These are phyloP conservation scores for Ophion slaviceki DNA, from an alignment of 2,888 invertebrate species.

Conservation along the genomic window DNA sequence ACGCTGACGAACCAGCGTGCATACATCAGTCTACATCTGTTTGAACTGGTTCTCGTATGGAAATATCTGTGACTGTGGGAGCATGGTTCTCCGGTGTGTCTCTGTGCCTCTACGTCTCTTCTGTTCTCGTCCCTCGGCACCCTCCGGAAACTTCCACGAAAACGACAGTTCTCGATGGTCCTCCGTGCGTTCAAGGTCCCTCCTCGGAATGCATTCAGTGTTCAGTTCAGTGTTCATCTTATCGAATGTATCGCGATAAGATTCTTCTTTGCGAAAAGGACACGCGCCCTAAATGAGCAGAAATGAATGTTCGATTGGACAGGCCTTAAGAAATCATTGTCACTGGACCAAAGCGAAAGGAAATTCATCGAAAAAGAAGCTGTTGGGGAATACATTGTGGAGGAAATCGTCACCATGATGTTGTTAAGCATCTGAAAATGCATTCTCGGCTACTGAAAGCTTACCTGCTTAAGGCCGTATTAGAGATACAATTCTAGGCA, in stretches of 20 bases:
- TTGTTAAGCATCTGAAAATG: too few relatives aligned
- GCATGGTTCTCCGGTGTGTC: constrained; percentile 43
- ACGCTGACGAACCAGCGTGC: constrained; percentile 80
- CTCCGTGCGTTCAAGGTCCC: background rate
- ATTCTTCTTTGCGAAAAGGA: background rate
- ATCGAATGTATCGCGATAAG: background rate
- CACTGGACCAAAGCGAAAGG: background rate
- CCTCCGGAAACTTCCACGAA: constrained; percentile 30
- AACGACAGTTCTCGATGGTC: constrained; percentile 26
- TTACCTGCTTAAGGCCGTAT: constrained; percentile 1
- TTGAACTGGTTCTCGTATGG: constrained; percentile 82
- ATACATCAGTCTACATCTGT: constrained; percentile 82
- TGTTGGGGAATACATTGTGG: background rate
- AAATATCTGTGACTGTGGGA: constrained; percentile 74
- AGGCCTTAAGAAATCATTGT: background rate
- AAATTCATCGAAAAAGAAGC: background rate
- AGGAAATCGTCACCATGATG: too few relatives aligned
- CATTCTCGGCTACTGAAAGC: too few relatives aligned
- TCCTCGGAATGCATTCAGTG: background rate
- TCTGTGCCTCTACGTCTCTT: constrained; percentile 58
- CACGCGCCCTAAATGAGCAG: background rate
- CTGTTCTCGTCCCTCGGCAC: constrained; percentile 19
- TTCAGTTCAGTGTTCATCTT: background rate
- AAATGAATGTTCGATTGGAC: background rate
- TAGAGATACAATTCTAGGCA: too few relatives aligned